Conservation (phyloP, 2,113 vertebrate species). For the Platysteira castanea region DNA sequence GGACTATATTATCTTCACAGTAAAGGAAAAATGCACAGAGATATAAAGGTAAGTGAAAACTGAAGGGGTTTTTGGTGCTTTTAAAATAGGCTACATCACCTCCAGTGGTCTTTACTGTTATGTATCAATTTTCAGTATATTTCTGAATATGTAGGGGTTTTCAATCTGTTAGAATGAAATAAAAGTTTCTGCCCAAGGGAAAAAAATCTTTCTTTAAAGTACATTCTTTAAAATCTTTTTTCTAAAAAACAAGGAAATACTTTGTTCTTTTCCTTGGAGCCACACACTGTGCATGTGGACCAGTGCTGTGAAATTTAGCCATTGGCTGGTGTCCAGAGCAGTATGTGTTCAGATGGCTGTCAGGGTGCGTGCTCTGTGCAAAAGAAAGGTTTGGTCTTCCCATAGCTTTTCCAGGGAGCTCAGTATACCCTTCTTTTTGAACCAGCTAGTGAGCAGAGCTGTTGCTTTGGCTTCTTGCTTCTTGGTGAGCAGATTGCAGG, state of each 20-base stretch:
- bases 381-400: not conserved
- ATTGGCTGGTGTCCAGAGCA: not conserved
- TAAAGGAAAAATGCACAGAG: conserved; percentile 92
- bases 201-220: not conserved
- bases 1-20: conserved; percentile 86
- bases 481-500: not conserved
- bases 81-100: not conserved
- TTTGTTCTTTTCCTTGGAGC: not conserved
- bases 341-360: not conserved
- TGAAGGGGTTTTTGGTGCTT: not conserved
- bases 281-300: not conserved
- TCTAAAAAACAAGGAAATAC: not conserved
- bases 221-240: not conserved
- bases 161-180: not conserved
- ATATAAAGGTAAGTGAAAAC: conserved; percentile 81
- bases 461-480: not conserved
- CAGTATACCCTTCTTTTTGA: not conserved
- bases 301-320: not conserved
- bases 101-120: not conserved
- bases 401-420: not conserved
- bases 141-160: not conserved
- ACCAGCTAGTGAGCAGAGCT: not conserved
- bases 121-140: not conserved
- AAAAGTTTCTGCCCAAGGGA: not conserved
- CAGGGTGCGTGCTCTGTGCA: not conserved